These are phyloP conservation scores for Cosmorhoe ocellata DNA, from an alignment of 2,888 invertebrate genomes.

Conservation along the genomic window DNA sequence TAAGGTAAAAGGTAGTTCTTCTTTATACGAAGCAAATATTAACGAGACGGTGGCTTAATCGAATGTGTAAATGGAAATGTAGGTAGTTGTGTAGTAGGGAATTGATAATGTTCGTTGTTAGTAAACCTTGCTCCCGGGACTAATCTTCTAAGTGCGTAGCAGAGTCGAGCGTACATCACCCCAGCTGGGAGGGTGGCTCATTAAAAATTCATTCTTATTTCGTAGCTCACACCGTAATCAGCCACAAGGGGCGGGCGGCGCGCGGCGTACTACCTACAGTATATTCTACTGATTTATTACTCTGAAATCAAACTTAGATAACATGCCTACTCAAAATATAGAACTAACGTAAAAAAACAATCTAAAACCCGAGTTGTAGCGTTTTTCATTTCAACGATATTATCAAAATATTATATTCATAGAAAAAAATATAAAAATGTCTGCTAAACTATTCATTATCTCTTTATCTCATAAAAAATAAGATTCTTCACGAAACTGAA, in stretches of 20 bases:
- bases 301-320: slow-evolving; percentile 34
- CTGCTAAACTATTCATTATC: too few species aligned
- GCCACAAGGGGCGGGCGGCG: slow-evolving; percentile 59
- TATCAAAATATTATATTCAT: too few species aligned
- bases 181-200: slow-evolving; percentile 59
- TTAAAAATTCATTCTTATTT: slow-evolving; percentile 83
- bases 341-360: too few species aligned
- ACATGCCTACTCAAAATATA: neutral
- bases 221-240: slow-evolving; percentile 71
- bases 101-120: slow-evolving; percentile 53
- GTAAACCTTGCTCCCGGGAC: slow-evolving; percentile 72
- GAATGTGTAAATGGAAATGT: slow-evolving; percentile 18
- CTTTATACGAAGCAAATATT: too few species aligned
- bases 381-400: too few species aligned
- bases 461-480: too few species aligned
- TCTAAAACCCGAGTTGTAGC: too few species aligned
- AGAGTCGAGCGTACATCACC: slow-evolving; percentile 36
- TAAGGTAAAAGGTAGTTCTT: too few species aligned
- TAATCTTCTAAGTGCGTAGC: slow-evolving; percentile 81
- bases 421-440: too few species aligned
- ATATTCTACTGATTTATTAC: slow-evolving; percentile 65
- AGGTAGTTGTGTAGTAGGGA: slow-evolving; percentile 40
- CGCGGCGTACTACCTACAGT: slow-evolving; percentile 54
- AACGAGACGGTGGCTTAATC: slow-evolving; percentile 5
- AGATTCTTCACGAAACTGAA: too few species aligned